These are phyloP conservation scores for Cepaea hortensis DNA, from an alignment of 2,888 invertebrate genomes.

Conservation along the genomic window DNA sequence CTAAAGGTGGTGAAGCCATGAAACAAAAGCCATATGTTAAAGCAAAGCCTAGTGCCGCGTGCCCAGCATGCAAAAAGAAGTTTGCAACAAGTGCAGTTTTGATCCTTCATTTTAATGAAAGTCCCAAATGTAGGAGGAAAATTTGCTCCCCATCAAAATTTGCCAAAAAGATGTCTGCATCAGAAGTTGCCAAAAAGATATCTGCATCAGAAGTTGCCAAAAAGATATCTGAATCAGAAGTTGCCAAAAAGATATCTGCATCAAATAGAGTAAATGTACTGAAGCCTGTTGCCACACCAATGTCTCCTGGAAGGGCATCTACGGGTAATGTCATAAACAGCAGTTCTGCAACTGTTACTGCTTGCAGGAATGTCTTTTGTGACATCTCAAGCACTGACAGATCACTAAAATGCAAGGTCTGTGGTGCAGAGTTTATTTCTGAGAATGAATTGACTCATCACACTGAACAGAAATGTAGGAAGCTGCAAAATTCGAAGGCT, in stretches of 20 bases:
- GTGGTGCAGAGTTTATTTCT: neutral
- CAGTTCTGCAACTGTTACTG: too few relatives aligned
- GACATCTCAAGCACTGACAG: neutral
- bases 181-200: too few relatives aligned
- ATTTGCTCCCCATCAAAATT: neutral
- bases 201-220: too few relatives aligned
- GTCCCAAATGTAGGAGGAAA: neutral
- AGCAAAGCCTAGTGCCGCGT: neutral
- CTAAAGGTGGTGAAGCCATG: neutral
- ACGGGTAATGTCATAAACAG: neutral
- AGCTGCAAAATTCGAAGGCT: neutral
- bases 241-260: too few relatives aligned
- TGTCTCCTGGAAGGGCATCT: neutral
- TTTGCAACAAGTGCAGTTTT: slow-evolving; percentile 30
- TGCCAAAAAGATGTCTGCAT: too few relatives aligned
- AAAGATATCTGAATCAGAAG: too few relatives aligned
- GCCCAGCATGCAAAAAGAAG: slow-evolving; percentile 11
- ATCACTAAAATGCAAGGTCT: neutral
- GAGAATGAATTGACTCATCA: neutral
- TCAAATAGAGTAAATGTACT: neutral
- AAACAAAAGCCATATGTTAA: neutral
- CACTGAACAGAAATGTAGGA: neutral
- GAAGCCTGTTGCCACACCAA: neutral
- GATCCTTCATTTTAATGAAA: slow-evolving; percentile 20
- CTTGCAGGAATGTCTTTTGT: neutral